These are phyloP conservation scores for Elachura formosa DNA, from an alignment of 2,113 vertebrate species.

Conservation along the genomic window DNA sequence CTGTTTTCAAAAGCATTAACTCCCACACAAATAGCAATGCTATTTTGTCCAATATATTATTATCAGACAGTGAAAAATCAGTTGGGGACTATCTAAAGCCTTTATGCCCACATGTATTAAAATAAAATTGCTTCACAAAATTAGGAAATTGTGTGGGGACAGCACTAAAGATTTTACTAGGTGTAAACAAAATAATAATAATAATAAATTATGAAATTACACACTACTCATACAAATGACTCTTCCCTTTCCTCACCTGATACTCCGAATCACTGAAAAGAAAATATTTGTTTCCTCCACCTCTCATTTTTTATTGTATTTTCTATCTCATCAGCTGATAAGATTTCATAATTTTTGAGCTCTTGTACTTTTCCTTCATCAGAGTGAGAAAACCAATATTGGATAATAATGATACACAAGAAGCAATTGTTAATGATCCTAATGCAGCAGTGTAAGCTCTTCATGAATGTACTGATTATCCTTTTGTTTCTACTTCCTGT, in stretches of 20 bases:
- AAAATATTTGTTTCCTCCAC: not conserved
- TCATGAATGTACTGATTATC: not conserved
- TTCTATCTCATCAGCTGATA: not conserved
- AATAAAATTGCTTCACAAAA: slow-evolving; percentile 53
- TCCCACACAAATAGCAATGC: slow-evolving; percentile 60
- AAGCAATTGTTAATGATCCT: slow-evolving; percentile 14
- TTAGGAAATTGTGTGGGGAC: slow-evolving; percentile 35
- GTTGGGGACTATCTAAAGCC: slow-evolving; percentile 43
- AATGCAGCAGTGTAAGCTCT: not conserved
- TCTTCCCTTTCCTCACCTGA: not conserved
- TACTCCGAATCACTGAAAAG: not conserved
- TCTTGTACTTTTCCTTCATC: not conserved
- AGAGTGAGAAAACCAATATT: not conserved
- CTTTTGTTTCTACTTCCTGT: slow-evolving; percentile 41
- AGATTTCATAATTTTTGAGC: not conserved
- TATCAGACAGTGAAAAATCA: slow-evolving; percentile 60
- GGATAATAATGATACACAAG: not conserved
- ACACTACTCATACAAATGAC: not conserved
- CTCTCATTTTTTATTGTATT: not conserved
- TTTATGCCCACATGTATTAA: slow-evolving; percentile 36
- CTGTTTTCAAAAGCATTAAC: slow-evolving; percentile 67
- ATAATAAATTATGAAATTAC: not conserved
- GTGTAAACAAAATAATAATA: slow-evolving; percentile 3
- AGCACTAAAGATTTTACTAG: slow-evolving; percentile 33
- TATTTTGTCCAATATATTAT: slow-evolving; percentile 58